These are phyloP conservation scores for Ptilorrhoa leucosticta DNA, from an alignment of 2,113 vertebrate genomes.

Conservation along the genomic window DNA sequence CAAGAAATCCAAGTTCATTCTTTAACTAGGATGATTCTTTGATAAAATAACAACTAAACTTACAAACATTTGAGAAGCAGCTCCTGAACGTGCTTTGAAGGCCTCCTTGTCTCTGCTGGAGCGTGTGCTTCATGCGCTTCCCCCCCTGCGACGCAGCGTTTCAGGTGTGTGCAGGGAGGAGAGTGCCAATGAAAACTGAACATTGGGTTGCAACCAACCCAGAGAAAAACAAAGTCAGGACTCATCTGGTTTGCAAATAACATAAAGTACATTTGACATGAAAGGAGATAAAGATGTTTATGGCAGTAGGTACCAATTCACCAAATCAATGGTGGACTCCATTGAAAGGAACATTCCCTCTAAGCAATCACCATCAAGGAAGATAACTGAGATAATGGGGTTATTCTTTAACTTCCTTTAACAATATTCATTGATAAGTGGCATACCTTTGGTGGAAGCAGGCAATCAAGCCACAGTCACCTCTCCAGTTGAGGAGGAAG, in stretches of 20 bases:
- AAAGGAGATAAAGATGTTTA: not conserved
- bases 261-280: not conserved
- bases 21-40: not conserved
- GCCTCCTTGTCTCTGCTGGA: not conserved
- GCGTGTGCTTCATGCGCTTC: fast-evolving
- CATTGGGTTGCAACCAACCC: not conserved
- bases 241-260: not conserved
- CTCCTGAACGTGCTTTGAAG: not conserved
- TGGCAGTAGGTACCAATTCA: not conserved
- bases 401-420: not conserved
- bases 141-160: fast-evolving
- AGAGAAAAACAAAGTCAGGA: not conserved
- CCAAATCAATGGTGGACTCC: not conserved
- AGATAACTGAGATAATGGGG: not conserved
- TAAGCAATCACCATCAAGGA: not conserved
- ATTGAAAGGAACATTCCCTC: not conserved
- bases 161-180: not conserved
- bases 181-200: not conserved
- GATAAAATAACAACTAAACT: not conserved
- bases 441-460: not conserved
- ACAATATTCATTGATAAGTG: not conserved
- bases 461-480: not conserved
- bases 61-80: not conserved
- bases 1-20: not conserved
- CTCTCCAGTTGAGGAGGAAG: not conserved